Evolutionary conservation across 1,140 invertebrate genomes (phyloP), one percentile per base, ranked within the genome.

Genomic region (Augochlora pura): DNA sequence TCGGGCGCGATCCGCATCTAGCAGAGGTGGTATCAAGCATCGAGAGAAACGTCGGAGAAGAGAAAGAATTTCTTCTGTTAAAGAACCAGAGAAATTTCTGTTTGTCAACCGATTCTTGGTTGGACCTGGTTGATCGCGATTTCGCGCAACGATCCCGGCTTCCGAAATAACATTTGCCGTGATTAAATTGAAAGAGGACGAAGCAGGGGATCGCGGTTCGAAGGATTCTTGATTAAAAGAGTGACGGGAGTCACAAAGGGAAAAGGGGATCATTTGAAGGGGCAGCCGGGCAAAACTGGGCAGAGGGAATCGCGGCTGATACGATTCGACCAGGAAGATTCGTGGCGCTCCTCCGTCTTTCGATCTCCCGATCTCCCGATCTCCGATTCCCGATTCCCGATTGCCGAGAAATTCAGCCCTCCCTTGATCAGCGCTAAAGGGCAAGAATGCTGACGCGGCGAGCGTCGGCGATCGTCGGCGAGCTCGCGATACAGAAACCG

Each of bases 401-500:
- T 71, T 59, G 21, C 65, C 23, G 14, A 32, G 74, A 60, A 46
- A 54, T 32, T 25, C 18, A 5, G 49, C 16, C 54, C 54, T 71
- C 27, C 25, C 27, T 63, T 59, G 59, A 52, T 77, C 76, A 18
- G 46, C 38, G n/a, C 52, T 62, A 64, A 77, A 71, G 39, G 68
- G 46, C 32, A 67, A 54, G 39, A 72, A 71, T 46, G 76, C 60
- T 63, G 76, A 77, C 68, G 59, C 12, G 74, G 65, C 12, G 68
- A 69, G 54, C 66, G 54, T 49, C 54, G 74, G 65, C 12, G 68
- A 69, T 39, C 66, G 54, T 49, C 54, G 21, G 46, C 32, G 42
- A 39, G 59, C 63, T 62, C 71, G 71, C 76, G 59, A 64, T 71
- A 77, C 59, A 64, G 76, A 63, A 64, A 64, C 46, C 21, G 8